Base-by-base conservation (phyloP, 1,140 invertebrate genomes). In the Lethrus apterus region DNA sequence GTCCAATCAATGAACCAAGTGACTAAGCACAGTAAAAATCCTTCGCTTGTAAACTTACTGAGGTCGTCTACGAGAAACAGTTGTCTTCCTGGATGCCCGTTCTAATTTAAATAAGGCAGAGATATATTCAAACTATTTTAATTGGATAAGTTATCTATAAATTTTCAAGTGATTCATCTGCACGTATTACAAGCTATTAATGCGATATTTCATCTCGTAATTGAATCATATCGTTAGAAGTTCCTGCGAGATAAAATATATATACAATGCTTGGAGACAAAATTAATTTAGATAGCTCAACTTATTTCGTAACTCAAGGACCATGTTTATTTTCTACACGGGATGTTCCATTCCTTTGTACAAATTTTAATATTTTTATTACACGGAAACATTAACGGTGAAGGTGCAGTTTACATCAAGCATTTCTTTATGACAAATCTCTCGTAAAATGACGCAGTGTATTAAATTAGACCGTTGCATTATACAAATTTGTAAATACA, bases 1-100 rank as follows among this genome's bases (percentile, higher is more conserved):
- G 38, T 46, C 50, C 38, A 51, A 51, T 51, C 50, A 51, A 47
- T 46, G 50, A 46, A 47, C 50, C 30, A 30, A 34, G 17, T 46
- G 44, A 51, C 49, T 51, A 51, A 51, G 19, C 1, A 38, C 35
- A 21, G 10, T 10, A 23, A n/a, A 4, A 15, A 19, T 8, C 11
- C 3, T 15, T 19, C 14, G 11, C 11, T 20, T 17, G 18, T 7
- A 13, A 18, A 20, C 4, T 10, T 11, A 21, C n/a, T 21, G 35
- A 38, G 18, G 18, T 15, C 10, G 17, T 18, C 13, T 42, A 9
- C 32, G 29, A 44, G 18, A 30, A 44, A 32, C 29, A 18, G 2
- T 32, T 30, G 26, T 19, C 41, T 44, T 44, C 41, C 41, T 44
- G 41, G 29, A 44, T 44, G n/a, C 17, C 17, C 20, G 13, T 17